These are phyloP conservation scores for Corynorhinus townsendii DNA, from an alignment of 2,113 vertebrate species.

Conservation along the genomic window DNA sequence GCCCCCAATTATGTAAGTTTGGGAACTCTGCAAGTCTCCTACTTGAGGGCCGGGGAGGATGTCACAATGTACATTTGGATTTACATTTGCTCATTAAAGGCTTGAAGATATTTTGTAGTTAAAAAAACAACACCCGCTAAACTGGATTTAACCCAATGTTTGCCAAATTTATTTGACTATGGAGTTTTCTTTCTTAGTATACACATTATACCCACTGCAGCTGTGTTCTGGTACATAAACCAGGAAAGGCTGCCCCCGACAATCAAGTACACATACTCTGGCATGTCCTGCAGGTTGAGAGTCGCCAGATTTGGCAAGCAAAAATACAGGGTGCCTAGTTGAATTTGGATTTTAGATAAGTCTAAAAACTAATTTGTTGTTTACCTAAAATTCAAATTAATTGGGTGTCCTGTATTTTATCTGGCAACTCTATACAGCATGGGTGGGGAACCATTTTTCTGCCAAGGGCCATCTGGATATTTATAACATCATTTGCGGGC, in stretches of 20 bases:
- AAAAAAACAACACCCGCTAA: not conserved
- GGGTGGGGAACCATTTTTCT: too few relatives aligned
- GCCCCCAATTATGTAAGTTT: not conserved
- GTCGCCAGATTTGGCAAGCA: not conserved
- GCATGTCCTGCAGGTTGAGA: not conserved
- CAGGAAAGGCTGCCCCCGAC: not conserved
- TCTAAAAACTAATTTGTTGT: not conserved
- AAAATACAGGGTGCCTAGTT: not conserved
- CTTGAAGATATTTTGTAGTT: not conserved
- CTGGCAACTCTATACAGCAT: not conserved
- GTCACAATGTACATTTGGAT: not conserved
- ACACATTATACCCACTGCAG: not conserved
- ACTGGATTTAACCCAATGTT: not conserved
- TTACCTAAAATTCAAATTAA: slow-evolving; percentile 17
- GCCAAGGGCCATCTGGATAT: too few relatives aligned
- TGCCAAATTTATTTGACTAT: not conserved
- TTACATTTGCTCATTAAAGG: not conserved
- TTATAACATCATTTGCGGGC: too few relatives aligned
- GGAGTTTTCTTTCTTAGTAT: not conserved
- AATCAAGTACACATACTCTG: not conserved
- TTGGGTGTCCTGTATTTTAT: not conserved
- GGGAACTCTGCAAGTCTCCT: not conserved
- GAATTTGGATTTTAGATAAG: not conserved
- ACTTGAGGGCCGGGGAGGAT: not conserved
- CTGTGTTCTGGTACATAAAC: not conserved